Base-by-base conservation (phyloP, 2,113 vertebrate genomes). In the Alethe diademata region DNA sequence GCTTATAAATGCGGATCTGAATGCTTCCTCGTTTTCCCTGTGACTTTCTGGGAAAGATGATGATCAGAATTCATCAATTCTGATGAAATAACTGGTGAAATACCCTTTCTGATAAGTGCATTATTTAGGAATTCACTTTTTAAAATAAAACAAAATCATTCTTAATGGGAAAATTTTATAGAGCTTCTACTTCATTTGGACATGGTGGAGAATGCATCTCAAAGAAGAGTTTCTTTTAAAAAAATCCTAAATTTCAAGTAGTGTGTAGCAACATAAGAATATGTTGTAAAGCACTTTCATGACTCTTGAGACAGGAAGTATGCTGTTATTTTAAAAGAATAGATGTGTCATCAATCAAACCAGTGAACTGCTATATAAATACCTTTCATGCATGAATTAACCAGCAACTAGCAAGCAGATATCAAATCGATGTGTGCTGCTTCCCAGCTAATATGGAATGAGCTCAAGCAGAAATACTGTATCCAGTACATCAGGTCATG, bases 361-460 rank as follows among this genome's bases (percentile, higher is more conserved):
- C 66, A 88, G 60, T 38, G 56, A 90, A 40, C 70, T 86, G 82
- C 73, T 86, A 5, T 40, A 45, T 70, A 95, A 89, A 83, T 75
- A n/a, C 22, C 47, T 91, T 92, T 91, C 36, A 65, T 57, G 43
- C 91, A 40, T 88, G 90, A 91, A 70, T 95, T 91, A 86, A 96
- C 51, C 79, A 90, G 64, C 71, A 96, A 36, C 61, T 73, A 60
- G 86, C 65, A 33, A 89, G 93, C 36, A 53, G 66, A 65, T 92
- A 83, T 71, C 47, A 67, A 86, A 88, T 78, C 6, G 0, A 42
- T 78, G 31, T n/a, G 35, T 51, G 47, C 6, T 79, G 70, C 86
- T 91, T 87, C 35, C 43, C 13, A 43, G n/a, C 64, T 88, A 50
- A 40, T 15, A 15, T 20, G 28, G 40, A 50, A 40, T 13, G 35